Evolutionary conservation across 2,888 invertebrate species (phyloP).

Genomic region (Acleris holmiana): DNA sequence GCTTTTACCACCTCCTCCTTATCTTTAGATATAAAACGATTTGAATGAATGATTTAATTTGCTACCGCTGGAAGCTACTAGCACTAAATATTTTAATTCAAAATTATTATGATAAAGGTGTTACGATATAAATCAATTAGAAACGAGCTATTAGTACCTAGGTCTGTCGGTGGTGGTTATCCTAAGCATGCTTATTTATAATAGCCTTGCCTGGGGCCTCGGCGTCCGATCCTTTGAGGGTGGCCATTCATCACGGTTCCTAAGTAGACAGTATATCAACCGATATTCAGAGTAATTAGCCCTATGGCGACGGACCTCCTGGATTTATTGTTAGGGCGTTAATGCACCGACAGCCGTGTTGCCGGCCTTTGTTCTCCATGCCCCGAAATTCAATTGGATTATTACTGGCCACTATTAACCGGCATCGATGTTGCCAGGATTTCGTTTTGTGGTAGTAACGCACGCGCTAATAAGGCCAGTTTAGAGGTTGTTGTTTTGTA

Average conservation of each 20-base stretch:
- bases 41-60: no score
- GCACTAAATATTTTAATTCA: background rate
- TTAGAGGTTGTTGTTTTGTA: background rate
- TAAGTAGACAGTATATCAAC: conserved; percentile 85
- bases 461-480: conserved; percentile 1
- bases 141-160: conserved; percentile 18
- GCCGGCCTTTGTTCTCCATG: conserved; percentile 77
- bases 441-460: conserved; percentile 1
- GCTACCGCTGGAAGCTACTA: no score
- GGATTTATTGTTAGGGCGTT: conserved; percentile 82
- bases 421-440: conserved; percentile 15
- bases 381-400: conserved; percentile 75
- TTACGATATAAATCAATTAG: conserved; percentile 33
- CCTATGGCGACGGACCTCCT: conserved; percentile 81
- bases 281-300: conserved; percentile 82
- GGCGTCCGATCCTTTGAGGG: conserved; percentile 79
- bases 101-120: conserved; percentile 15
- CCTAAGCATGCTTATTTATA: conserved; percentile 81
- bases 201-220: conserved; percentile 60
- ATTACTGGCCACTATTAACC: conserved; percentile 46
- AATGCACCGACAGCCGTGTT: conserved; percentile 79
- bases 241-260: conserved; percentile 78
- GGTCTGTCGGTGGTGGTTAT: conserved; percentile 69
- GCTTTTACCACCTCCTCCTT: no score
- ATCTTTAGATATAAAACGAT: no score